phyloP scores from a whole-genome alignment of 1,140 invertebrate species.

The Amphibalanus amphitrite region DNA sequence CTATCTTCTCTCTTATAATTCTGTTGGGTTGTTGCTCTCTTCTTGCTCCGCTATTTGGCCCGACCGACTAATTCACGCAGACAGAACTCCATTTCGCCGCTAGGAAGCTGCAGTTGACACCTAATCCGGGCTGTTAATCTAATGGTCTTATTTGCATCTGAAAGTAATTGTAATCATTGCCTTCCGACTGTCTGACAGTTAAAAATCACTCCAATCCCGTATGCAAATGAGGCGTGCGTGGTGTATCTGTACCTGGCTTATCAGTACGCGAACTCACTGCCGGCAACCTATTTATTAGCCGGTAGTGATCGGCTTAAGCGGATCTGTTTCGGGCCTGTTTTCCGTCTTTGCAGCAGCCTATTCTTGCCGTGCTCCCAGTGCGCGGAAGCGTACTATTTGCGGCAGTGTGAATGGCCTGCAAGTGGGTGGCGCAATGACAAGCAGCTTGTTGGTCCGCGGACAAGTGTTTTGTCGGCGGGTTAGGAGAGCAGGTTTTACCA shows the following conservation, averaged over 20 bases:
- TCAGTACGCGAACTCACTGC: background rate
- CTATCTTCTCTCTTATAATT: too few relatives aligned
- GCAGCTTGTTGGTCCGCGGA: background rate
- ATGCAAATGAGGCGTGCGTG: background rate
- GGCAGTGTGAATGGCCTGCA: background rate
- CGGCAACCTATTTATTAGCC: background rate
- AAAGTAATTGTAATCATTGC: constrained; percentile 2
- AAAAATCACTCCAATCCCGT: background rate
- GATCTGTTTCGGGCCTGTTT: background rate
- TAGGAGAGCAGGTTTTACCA: background rate
- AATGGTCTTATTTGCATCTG: background rate
- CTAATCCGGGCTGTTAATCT: background rate
- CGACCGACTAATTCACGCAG: background rate
- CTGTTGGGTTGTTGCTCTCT: background rate
- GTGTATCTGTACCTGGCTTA: background rate
- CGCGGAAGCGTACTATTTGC: background rate
- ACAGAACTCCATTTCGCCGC: background rate
- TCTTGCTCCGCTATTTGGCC: background rate
- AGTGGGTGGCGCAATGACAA: background rate
- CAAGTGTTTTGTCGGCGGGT: background rate
- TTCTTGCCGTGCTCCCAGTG: background rate
- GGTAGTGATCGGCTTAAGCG: background rate
- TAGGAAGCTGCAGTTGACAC: background rate
- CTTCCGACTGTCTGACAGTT: background rate
- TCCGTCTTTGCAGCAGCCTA: background rate